phyloP scores from a whole-genome alignment of 2,797 vertebrate genomes.

The Acanthurus tractus region DNA sequence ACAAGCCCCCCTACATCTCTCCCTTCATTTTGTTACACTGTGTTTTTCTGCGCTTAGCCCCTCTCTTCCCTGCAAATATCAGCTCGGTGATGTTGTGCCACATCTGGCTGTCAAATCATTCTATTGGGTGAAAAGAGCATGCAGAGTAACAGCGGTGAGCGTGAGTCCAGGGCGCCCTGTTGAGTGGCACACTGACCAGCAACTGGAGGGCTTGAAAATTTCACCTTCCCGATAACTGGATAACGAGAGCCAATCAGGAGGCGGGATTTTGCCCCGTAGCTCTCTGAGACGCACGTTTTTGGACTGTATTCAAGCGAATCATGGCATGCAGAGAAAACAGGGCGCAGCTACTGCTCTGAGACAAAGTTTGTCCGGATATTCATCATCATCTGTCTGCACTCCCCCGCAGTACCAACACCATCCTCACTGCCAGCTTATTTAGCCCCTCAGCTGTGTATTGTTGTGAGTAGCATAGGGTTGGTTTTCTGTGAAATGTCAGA shows the following conservation, averaged over 20 bases:
- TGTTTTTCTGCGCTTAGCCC: conserved; percentile 35
- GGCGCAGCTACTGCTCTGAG: conserved; percentile 12
- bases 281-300: background rate
- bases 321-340: conserved; percentile 2
- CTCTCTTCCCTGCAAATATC: conserved; percentile 21
- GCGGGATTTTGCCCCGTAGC: background rate
- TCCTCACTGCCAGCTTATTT: conserved; percentile 45
- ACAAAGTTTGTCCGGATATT: conserved; percentile 35
- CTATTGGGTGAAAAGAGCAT: conserved; percentile 28
- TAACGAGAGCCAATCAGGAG: conserved; percentile 18
- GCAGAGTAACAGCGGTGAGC: conserved; percentile 31
- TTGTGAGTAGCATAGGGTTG: conserved; percentile 54
- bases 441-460: conserved; percentile 58
- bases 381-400: conserved; percentile 48
- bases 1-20: conserved; percentile 43
- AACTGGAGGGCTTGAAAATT: conserved; percentile 22
- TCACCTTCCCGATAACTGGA: background rate
- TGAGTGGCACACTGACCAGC: conserved; percentile 45
- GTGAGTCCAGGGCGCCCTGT: conserved; percentile 45
- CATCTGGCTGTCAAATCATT: conserved; percentile 61
- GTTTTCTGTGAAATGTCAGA: conserved; percentile 71
- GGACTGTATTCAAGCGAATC: background rate
- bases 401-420: conserved; percentile 41
- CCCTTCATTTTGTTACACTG: conserved; percentile 39
- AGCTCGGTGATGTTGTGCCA: conserved; percentile 22